Evolutionary conservation across 2,113 vertebrate species (phyloP), one percentile per base, ranked within the genome.

Genomic region (Notechis scutatus): DNA sequence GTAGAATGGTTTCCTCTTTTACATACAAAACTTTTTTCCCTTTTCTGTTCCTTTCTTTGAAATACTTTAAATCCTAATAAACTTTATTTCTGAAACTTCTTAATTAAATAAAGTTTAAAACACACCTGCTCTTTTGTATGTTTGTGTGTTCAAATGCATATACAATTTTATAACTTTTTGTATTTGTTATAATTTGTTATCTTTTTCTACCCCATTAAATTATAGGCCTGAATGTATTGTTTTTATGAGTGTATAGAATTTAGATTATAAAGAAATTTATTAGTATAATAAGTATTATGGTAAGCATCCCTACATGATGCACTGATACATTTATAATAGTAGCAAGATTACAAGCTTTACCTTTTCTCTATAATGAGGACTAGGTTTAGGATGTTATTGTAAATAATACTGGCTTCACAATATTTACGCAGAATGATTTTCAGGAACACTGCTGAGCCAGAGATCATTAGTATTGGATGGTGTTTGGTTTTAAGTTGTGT

Each of bases 401-500:
- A 86, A 90, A 90, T 86, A 47, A 20, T 45, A 87, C 3, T 54
- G 56, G 50, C 15, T 50, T 85, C 21, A 90, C 86, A 93, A 86
- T 61, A 90, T 93, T 92, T 92, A 90, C 50, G 29, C 88, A 61
- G 55, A 93, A 57, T 54, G 88, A 34, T 93, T 90, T 90, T 54
- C 89, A 93, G 54, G 55, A 93, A 61, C 85, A 52, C 54, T 86
- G n/a, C 56, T 90, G 55, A 61, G 55, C 81, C 56, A 52, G 47
- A 39, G 4, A 39, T 90, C 55, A 90, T 93, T 93, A 87, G 74
- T 23, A 93, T 90, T 86, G 85, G 56, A 93, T 61, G 45, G 45
- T 42, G 24, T 90, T 93, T 61, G 54, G 52, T 69, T 88, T 64
- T 88, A n/a, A 61, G 34, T 57, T 92, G 20, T 20, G 85, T 93